Percentiles rank a stretch among this genome's conserved stretches.
These are phyloP conservation scores for Synanceia verrucosa DNA, from an alignment of 2,797 vertebrate species.

Conservation along the genomic window DNA sequence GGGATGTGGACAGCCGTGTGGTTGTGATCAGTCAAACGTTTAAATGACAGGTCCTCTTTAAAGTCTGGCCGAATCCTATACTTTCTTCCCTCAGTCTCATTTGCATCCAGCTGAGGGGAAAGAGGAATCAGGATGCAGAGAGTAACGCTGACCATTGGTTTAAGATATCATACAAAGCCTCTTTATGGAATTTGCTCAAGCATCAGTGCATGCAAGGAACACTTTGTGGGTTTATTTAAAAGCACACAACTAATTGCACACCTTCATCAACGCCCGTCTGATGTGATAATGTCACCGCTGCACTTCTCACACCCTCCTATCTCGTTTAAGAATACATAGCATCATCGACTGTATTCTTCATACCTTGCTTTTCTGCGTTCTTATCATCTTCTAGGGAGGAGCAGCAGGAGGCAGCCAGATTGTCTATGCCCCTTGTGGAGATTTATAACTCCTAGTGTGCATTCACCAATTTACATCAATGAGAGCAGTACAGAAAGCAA, in stretches of 20 bases:
- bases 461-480: conserved; percentile 65
- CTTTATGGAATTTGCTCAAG: conserved; percentile 32
- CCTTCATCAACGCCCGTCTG: conserved; percentile 17
- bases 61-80: conserved; percentile 91
- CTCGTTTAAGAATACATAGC: conserved; percentile 11
- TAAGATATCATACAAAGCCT: conserved; percentile 6
- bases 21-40: conserved; percentile 91
- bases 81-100: conserved; percentile 91
- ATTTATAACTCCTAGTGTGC: conserved; percentile 47
- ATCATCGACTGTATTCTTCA: conserved; percentile 23
- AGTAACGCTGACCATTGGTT: conserved; percentile 10
- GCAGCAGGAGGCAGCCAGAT: conserved; percentile 19
- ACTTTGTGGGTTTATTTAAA: conserved; percentile 23
- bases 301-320: conserved; percentile 26
- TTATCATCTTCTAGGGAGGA: conserved; percentile 38
- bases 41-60: conserved; percentile 90
- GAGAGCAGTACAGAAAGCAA: conserved; percentile 35
- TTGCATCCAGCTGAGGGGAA: conserved; percentile 87
- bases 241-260: background rate
- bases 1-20: conserved; percentile 98
- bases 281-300: conserved; percentile 19
- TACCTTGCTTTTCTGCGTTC: conserved; percentile 9
- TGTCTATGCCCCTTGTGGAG: conserved; percentile 38
- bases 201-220: conserved; percentile 8
- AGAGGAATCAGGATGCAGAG: conserved; percentile 21